These are phyloP conservation scores for Lacanobia oleracea DNA, from an alignment of 2,888 invertebrate species.

Conservation along the genomic window DNA sequence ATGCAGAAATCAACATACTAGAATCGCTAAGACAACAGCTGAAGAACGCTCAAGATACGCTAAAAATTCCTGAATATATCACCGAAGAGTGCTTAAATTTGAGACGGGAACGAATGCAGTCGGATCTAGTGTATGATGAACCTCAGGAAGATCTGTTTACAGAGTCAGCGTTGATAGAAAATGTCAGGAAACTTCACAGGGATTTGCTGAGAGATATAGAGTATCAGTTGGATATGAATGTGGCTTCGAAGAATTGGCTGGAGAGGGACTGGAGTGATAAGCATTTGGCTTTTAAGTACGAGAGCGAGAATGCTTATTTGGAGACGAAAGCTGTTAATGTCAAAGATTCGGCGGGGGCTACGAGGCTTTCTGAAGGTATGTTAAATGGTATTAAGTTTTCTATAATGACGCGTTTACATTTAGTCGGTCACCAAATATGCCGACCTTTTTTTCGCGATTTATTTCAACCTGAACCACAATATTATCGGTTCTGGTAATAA, in stretches of 20 bases:
- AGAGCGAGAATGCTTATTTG: conserved; percentile 93
- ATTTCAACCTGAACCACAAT: too few species aligned
- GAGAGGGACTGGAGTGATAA: conserved; percentile 98
- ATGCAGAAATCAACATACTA: conserved; percentile 80
- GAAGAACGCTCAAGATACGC: conserved; percentile 83
- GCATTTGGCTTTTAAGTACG: conserved; percentile 94
- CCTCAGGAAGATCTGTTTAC: conserved; percentile 94
- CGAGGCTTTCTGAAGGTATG: conserved; percentile 92
- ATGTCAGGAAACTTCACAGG: conserved; percentile 92
- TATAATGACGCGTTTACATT: too few species aligned
- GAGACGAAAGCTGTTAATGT: conserved; percentile 93
- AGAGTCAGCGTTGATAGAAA: conserved; percentile 93
- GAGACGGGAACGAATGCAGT: conserved; percentile 92
- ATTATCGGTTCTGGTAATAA: too few species aligned
- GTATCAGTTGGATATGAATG: conserved; percentile 93
- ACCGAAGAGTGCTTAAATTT: conserved; percentile 93
- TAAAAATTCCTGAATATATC: conserved; percentile 82
- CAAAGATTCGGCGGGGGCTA: conserved; percentile 95
- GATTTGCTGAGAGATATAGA: conserved; percentile 93
- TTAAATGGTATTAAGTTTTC: not conserved
- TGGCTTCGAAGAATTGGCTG: conserved; percentile 94
- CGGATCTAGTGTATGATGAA: conserved; percentile 93
- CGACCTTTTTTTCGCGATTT: too few species aligned
- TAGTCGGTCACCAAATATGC: too few species aligned
- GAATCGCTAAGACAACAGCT: conserved; percentile 86